Evolutionary conservation across 2,797 vertebrate species (phyloP).

Genomic region (Notamacropus eugenii): DNA sequence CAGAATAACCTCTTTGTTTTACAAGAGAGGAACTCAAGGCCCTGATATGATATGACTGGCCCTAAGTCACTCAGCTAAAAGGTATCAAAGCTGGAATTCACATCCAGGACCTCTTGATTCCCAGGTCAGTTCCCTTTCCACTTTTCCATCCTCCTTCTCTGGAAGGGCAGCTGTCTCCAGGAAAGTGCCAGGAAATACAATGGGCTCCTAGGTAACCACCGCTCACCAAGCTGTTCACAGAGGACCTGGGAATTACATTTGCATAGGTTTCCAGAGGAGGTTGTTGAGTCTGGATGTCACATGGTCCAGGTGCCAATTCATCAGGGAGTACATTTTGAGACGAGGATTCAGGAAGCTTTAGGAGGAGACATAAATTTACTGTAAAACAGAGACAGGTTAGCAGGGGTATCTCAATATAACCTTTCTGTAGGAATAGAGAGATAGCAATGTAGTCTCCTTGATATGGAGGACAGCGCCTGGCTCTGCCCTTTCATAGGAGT

Average conservation of each 20-base stretch:
- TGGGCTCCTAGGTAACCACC: constrained; percentile 44
- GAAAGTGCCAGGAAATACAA: constrained; percentile 65
- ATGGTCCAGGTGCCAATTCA: neutral
- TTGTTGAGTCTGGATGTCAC: constrained; percentile 13
- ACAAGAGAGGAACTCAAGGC: neutral
- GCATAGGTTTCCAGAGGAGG: constrained; percentile 52
- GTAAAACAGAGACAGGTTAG: neutral
- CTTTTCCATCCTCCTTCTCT: neutral
- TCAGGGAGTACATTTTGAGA: neutral
- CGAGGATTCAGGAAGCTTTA: neutral
- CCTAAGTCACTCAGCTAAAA: neutral
- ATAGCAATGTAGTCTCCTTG: neutral
- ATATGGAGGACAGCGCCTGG: neutral
- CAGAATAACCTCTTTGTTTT: neutral
- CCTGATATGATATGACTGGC: neutral
- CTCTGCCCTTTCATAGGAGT: neutral
- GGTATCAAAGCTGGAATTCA: neutral
- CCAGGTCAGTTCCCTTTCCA: neutral
- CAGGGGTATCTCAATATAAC: neutral
- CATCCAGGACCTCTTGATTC: neutral
- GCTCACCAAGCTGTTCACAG: constrained; percentile 11
- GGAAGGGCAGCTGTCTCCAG: neutral
- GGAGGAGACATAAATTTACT: neutral
- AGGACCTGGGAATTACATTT: constrained; percentile 48
- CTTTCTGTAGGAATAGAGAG: neutral